These are phyloP conservation scores for Gallinago jamesoni DNA, from an alignment of 2,113 vertebrate genomes.

Conservation along the genomic window DNA sequence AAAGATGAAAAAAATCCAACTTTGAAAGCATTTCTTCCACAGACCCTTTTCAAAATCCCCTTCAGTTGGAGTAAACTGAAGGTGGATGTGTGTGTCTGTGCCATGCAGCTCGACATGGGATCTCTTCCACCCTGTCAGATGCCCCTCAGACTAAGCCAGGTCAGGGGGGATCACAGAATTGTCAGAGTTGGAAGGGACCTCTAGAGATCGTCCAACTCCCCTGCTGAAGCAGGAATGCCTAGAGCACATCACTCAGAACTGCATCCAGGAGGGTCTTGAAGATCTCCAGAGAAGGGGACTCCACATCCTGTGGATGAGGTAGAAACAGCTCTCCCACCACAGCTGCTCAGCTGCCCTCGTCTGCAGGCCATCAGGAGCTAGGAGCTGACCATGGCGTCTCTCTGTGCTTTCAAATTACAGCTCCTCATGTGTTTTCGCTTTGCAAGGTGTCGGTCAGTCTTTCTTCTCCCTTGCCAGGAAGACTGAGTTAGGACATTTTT, in stretches of 20 bases:
- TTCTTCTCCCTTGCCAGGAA: not conserved
- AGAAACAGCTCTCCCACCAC: not conserved
- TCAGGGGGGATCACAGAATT: not conserved
- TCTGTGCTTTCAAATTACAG: not conserved
- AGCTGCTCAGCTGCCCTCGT: not conserved
- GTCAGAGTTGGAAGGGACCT: no score
- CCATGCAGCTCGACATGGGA: fast-evolving
- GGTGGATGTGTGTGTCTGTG: not conserved
- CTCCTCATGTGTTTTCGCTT: not conserved
- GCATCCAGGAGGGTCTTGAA: no score
- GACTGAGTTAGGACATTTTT: not conserved
- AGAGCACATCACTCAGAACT: no score
- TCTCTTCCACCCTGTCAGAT: not conserved
- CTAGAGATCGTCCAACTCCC: no score
- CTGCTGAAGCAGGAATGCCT: no score
- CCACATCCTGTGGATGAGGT: not conserved
- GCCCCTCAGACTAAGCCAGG: not conserved
- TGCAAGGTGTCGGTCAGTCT: not conserved
- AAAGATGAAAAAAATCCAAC: not conserved
- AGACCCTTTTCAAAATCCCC: not conserved
- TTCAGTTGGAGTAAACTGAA: not conserved
- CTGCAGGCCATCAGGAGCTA: not conserved
- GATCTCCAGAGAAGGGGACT: no score
- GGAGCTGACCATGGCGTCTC: not conserved
- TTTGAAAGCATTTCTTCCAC: not conserved